Base-by-base conservation (phyloP, 2,797 vertebrate species). In the Ibycter americanus region DNA sequence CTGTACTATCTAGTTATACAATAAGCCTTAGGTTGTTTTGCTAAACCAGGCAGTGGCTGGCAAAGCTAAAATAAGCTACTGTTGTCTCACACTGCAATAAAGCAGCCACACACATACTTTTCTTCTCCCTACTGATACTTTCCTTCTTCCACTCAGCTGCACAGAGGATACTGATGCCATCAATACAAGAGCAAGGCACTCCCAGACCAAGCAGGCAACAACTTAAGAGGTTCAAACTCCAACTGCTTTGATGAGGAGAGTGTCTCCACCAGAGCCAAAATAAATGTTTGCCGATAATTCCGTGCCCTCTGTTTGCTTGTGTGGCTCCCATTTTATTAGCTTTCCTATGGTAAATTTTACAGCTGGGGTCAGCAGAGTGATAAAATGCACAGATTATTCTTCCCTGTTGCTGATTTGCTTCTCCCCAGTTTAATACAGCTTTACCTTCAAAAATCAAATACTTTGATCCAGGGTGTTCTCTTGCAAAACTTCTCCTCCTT, bases 261-360 rank as follows among this genome's bases (percentile, higher is more conserved):
- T 62, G 68, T 76, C 66, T 89, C 89, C 47, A 65, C 47, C 58
- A 82, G 90, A 88, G 92, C 95, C 97, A 97, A 95, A 96, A 96
- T 86, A 96, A 97, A 96, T 90, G 95, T 96, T 97, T 97, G 91
- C 90, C 8, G 6, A 91, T 92, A 96, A 85, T 81, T 79, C 55
- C 0, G 0, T 95, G 90, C 65, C 82, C 68, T 92, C 84, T 90
- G 49, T 95, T 96, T 95, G 89, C 94, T 73, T 86, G 68, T 62
- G 61, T 72, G 79, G 68, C 54, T 97, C 90, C 56, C 68, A 81
- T 91, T 94, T 93, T 93, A 97, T 92, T 93, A 92, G 94, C 72
- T 91, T 94, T 96, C 68, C 71, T 89, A 81, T 27, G 46, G 74
- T 76, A 91, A 93, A 36, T 87, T 97, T 96, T 97, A 96, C 93